A percentile compares a stretch with the other conserved stretches of the same genome.
Evolutionary conservation across 2,888 invertebrate species (phyloP).

Genomic region (Drosophila nr. perissopoda): DNA sequence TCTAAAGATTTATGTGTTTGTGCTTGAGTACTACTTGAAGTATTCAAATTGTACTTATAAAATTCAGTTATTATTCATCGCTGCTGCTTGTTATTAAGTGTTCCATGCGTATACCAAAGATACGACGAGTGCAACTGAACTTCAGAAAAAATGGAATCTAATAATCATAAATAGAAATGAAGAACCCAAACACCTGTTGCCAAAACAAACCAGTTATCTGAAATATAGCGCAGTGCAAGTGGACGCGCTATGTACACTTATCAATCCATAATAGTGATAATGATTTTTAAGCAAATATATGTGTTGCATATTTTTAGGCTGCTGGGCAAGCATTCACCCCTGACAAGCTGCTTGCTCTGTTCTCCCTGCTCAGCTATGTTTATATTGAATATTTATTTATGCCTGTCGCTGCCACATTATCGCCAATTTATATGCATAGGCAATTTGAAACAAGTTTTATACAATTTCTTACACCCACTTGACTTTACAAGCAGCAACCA

Average conservation of each 20-base stretch:
- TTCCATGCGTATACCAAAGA: conserved; percentile 19
- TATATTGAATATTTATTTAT: conserved; percentile 49
- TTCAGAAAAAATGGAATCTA: not conserved
- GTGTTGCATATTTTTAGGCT: conserved; percentile 62
- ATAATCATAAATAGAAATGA: conserved; percentile 4
- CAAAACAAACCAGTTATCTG: not conserved
- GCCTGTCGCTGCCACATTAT: conserved; percentile 79
- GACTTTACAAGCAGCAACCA: conserved; percentile 67
- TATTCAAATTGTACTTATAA: not conserved
- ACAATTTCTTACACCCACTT: conserved; percentile 84
- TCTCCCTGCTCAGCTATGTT: conserved; percentile 34
- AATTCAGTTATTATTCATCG: not conserved
- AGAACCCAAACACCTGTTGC: conserved; percentile 56
- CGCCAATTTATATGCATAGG: conserved; percentile 85
- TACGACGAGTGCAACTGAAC: conserved; percentile 50
- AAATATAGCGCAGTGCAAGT: conserved; percentile 23
- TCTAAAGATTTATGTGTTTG: not conserved
- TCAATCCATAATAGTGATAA: conserved; percentile 13
- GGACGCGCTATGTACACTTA: conserved; percentile 22
- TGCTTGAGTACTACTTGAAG: not conserved
- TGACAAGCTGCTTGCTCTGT: conserved; percentile 1
- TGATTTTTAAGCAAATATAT: conserved; percentile 40
- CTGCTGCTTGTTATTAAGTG: conserved; percentile 6
- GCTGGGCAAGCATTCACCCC: conserved; percentile 3
- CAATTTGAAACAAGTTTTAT: conserved; percentile 85